These are phyloP conservation scores for Oryzias melastigma DNA, from an alignment of 2,113 vertebrate species.

Conservation along the genomic window DNA sequence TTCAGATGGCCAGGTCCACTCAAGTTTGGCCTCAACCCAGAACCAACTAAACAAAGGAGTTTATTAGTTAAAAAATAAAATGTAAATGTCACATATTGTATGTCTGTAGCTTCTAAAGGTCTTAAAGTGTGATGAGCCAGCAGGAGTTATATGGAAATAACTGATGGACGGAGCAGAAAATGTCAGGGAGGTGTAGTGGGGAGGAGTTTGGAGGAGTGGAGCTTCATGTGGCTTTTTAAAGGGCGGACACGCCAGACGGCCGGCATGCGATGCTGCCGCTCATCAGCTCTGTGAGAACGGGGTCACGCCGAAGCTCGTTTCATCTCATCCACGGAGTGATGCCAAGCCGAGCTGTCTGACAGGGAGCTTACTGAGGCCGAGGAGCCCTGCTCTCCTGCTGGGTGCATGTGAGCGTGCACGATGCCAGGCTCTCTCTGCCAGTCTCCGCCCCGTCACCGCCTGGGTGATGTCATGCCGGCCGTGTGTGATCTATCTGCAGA, in stretches of 20 bases:
- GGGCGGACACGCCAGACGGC: not conserved
- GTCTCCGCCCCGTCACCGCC: conserved; percentile 54
- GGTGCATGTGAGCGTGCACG: conserved; percentile 10
- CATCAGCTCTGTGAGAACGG: conserved; percentile 31
- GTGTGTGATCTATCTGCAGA: conserved; percentile 45
- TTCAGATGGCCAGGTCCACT: no score
- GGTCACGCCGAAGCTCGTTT: conserved; percentile 43
- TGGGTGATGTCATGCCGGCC: conserved; percentile 58
- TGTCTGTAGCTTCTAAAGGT: no score
- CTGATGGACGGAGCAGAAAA: no score
- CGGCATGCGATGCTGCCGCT: not conserved
- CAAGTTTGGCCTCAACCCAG: no score
- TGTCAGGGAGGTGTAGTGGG: no score
- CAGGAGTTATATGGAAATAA: no score
- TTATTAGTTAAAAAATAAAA: no score
- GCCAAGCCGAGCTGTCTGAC: conserved; percentile 55
- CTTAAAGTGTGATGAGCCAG: no score
- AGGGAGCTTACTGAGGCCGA: conserved; percentile 46
- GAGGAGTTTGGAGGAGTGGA: not conserved
- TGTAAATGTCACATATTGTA: no score
- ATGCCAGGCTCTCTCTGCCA: conserved; percentile 56
- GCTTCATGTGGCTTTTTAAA: no score
- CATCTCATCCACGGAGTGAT: conserved; percentile 42
- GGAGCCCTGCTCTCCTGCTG: conserved; percentile 18
- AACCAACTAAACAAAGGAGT: no score